Base-by-base conservation (phyloP, 2,888 invertebrate species). In the Trisateles emortualis region DNA sequence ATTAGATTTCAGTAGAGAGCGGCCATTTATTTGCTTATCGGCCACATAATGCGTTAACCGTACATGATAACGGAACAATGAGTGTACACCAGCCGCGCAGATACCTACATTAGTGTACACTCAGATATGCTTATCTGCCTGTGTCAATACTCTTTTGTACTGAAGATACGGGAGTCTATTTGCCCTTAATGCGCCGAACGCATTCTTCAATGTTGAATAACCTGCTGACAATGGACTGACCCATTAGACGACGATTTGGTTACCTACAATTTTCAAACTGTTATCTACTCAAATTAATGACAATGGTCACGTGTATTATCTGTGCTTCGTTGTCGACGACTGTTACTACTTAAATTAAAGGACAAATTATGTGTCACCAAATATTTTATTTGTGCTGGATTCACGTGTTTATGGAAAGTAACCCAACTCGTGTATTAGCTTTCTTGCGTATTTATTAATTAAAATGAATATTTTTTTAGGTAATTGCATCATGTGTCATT, bases 131-230 rank as follows among this genome's bases (percentile, higher is more conserved):
- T 90, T 92, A 92, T 92, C 91, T 87, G 71, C 75, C 51, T 79
- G 76, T 87, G 92, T 91, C 91, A 92, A 91, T 92, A 92, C 87
- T 88, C 92, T 90, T 91, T 92, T 92, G 92, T 91, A 86, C 84
- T 77, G 76, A 71, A 86, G 91, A 91, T 90, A 92, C 83, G 87
- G 86, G 79, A 88, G 86, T 82, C 88, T 89, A 84, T 91, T 89
- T 88, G 84, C 86, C 87, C 86, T 84, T 89, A 90, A 91, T 90
- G 90, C 81, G 79, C 70, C 79, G 78, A 76, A 74, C 83, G 77
- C 90, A 91, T 91, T 91, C 90, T 83, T 86, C 75, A 59, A 72
- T 82, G 81, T 81, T 87, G 85, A 89, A 88, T 87, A 87, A 84
- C 84, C 78, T 76, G 68, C 64, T 74, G 77, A 86, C 86, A 88